A percentile compares a stretch with the other conserved stretches of the same genome.
Conservation (phyloP, 1,140 invertebrate species). For the Drosophila bocqueti region DNA sequence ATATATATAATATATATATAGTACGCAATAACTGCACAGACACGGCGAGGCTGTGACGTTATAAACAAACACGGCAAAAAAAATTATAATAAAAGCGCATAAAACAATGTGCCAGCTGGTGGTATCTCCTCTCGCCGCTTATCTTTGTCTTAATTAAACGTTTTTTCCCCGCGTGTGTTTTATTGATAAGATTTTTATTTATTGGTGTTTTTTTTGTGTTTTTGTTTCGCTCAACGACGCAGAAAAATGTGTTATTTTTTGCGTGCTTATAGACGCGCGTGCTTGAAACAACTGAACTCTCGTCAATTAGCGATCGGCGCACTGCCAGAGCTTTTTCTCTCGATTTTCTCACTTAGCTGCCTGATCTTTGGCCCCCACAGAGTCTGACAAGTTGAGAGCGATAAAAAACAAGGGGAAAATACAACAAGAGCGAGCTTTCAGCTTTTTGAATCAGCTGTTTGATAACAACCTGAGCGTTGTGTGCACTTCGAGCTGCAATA, state of each 20-base stretch:
- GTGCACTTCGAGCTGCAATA: neutral
- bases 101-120: neutral
- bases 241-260: neutral
- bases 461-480: slow-evolving; percentile 17
- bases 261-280: slow-evolving; percentile 25
- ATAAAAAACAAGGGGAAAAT: neutral
- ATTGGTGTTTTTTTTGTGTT: neutral
- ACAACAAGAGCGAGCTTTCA: slow-evolving; percentile 33
- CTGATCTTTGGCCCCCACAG: slow-evolving; percentile 36
- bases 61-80: slow-evolving; percentile 15
- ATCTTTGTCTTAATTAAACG: slow-evolving; percentile 4
- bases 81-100: slow-evolving; percentile 8
- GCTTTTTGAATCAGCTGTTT: slow-evolving; percentile 40
- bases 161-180: slow-evolving; percentile 11
- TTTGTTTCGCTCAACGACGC: neutral
- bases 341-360: slow-evolving; percentile 4
- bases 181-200: slow-evolving; percentile 40
- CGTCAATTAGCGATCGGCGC: slow-evolving; percentile 36
- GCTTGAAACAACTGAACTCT: slow-evolving; percentile 39
- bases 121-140: neutral
- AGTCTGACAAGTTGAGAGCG: slow-evolving; percentile 7
- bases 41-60: slow-evolving; percentile 33
- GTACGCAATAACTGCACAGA: slow-evolving; percentile 59
- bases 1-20: slow-evolving; percentile 22
- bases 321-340: slow-evolving; percentile 34